Evolutionary conservation across 1,140 invertebrate species (phyloP).

Genomic region (Drosophila sechellia): DNA sequence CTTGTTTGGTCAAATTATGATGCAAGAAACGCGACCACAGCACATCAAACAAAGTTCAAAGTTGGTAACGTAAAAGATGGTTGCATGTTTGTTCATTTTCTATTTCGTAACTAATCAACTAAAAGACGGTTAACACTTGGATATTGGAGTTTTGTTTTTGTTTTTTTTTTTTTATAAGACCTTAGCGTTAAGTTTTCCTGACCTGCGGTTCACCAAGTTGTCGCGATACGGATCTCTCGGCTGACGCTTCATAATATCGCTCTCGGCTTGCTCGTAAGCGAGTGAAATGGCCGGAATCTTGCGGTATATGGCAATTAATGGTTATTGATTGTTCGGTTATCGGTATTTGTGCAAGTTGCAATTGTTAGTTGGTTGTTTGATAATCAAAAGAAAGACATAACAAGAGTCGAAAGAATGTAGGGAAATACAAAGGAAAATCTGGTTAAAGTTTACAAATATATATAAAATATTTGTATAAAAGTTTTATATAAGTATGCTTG

Average conservation of each 20-base stretch:
- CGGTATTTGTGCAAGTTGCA: conserved; percentile 55
- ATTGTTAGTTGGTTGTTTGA: conserved; percentile 57
- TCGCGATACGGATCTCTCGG: conserved; percentile 98
- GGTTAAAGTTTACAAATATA: conserved; percentile 72
- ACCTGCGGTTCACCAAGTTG: conserved; percentile 99
- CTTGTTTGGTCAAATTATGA: conserved; percentile 47
- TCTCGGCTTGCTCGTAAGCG: conserved; percentile 99
- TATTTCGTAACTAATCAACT: conserved; percentile 77
- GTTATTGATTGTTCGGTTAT: conserved; percentile 55
- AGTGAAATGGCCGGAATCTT: conserved; percentile 99
- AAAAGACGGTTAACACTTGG: conserved; percentile 68
- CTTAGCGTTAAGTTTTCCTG: conserved; percentile 77
- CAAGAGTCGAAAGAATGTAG: conserved; percentile 73
- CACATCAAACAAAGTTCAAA: conserved; percentile 72
- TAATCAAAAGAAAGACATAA: conserved; percentile 82
- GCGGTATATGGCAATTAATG: conserved; percentile 66
- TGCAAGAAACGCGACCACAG: conserved; percentile 57
- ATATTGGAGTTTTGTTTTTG: conserved; percentile 49
- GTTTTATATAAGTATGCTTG: conserved; percentile 51
- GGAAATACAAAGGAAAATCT: conserved; percentile 75
- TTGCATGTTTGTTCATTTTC: conserved; percentile 82
- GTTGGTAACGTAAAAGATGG: conserved; percentile 57
- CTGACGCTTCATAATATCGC: conserved; percentile 99
- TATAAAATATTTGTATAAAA: conserved; percentile 54
- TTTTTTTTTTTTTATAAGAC: conserved; percentile 45